Evolutionary conservation across 1,140 invertebrate species (phyloP), one percentile per base, ranked within the genome.

Genomic region (Drosophila nigrodunni): DNA sequence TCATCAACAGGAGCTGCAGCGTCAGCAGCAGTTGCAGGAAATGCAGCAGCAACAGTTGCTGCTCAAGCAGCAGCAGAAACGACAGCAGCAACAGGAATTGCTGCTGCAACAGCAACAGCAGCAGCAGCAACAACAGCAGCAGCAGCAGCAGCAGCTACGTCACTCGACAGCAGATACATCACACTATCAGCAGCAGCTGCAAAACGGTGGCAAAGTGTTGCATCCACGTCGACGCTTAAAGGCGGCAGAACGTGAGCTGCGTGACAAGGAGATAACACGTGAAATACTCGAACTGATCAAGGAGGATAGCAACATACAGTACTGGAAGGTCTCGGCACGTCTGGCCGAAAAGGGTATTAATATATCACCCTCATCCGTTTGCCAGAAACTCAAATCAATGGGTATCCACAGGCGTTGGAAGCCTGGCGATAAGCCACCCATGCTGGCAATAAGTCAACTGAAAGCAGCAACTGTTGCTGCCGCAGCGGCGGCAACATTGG

Each of bases 261-360:
- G 91, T 47, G 91, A 92, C 74, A 92, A 91, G 69, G 79, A 92
- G 74, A 90, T 92, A n/a, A 92, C 91, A 25, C 82, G 90, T n/a
- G 91, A 92, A 80, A 92, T 92, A 60, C 78, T 92, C 54, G 89
- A 92, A 62, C 74, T 92, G 43, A 92, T 92, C 52, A 90, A 89
- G 60, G 91, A 92, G 78, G 91, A 92, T 50, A 92, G 86, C 72
- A 92, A 92, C 39, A 92, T 92, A 39, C 91, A 92, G 50, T 92
- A 92, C 73, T 92, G 91, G 91, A 92, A 92, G 64, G 88, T 92
- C 30, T 92, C 91, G 39, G 91, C 90, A 3, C 91, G 89, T 4
- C 65, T 92, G 10, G 91, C 91, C 55, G 91, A 92, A 39, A 92
- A 92, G 77, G 91, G 91, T 39, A 92, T 85, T 66, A 80, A 89